Conservation (phyloP, 2,797 vertebrate genomes). For the Myotis myotis region DNA sequence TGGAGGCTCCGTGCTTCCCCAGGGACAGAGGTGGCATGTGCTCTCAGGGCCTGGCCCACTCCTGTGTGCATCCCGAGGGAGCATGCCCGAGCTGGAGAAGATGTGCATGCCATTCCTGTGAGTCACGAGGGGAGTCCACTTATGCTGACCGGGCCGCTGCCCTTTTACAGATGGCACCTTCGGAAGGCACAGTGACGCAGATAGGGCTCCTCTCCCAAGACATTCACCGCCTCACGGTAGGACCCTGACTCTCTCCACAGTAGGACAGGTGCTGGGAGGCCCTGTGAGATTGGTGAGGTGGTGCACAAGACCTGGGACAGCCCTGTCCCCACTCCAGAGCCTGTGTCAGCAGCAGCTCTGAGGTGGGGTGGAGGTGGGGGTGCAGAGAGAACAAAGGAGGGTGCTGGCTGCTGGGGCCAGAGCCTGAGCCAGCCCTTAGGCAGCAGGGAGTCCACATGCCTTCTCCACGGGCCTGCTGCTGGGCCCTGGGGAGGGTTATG, state of each 20-base stretch:
- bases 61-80: background rate
- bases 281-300: background rate
- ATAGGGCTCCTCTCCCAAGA: constrained; percentile 94
- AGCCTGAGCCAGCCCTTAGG: background rate
- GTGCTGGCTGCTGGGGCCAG: background rate
- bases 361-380: too few relatives aligned
- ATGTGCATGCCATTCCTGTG: constrained; percentile 22
- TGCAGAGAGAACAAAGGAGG: background rate
- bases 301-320: background rate
- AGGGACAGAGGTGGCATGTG: background rate
- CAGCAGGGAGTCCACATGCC: background rate
- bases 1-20: background rate
- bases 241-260: constrained; percentile 66
- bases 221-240: constrained; percentile 95
- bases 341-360: background rate
- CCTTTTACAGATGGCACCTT: constrained; percentile 92
- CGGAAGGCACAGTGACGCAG: constrained; percentile 90
- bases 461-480: background rate
- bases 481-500: background rate
- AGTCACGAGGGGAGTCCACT: too few relatives aligned
- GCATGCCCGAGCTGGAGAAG: background rate
- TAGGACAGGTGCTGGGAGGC: background rate
- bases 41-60: background rate
- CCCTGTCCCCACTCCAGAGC: background rate
- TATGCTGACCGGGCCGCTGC: constrained; percentile 69